phyloP scores from a whole-genome alignment of 2,113 vertebrate genomes.

The Nymphicus hollandicus region DNA sequence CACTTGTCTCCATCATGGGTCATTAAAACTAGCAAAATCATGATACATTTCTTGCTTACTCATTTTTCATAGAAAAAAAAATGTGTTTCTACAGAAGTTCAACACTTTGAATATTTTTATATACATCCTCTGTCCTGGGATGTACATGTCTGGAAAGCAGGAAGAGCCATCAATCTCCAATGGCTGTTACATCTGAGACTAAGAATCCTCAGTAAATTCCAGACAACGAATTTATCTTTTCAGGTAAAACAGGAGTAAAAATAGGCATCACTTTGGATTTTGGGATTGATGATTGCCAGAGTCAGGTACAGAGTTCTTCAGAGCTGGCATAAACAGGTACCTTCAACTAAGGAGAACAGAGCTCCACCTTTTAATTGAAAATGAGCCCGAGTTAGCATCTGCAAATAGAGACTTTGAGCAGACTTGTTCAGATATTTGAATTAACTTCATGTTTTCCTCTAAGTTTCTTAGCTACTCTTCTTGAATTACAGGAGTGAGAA shows the following conservation, averaged over 20 bases:
- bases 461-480: not conserved
- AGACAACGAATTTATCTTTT: not conserved
- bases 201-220: not conserved
- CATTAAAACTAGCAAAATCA: not conserved
- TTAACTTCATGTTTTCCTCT: not conserved
- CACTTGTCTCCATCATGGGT: not conserved
- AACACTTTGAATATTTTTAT: not conserved
- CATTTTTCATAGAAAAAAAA: not conserved
- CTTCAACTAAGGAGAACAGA: not conserved
- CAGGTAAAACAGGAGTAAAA: not conserved
- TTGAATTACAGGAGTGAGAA: not conserved
- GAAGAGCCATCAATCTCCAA: not conserved
- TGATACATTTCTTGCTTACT: not conserved
- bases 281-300: not conserved
- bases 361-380: not conserved
- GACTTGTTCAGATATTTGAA: not conserved
- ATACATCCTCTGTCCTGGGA: accelerated
- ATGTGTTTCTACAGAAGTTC: accelerated
- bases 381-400: not conserved
- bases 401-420: not conserved
- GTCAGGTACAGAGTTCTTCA: not conserved
- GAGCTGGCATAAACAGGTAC: not conserved
- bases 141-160: not conserved
- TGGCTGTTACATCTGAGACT: not conserved
- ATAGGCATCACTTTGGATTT: not conserved